phyloP scores from a whole-genome alignment of 2,113 vertebrate species.

The Etia nguti region DNA sequence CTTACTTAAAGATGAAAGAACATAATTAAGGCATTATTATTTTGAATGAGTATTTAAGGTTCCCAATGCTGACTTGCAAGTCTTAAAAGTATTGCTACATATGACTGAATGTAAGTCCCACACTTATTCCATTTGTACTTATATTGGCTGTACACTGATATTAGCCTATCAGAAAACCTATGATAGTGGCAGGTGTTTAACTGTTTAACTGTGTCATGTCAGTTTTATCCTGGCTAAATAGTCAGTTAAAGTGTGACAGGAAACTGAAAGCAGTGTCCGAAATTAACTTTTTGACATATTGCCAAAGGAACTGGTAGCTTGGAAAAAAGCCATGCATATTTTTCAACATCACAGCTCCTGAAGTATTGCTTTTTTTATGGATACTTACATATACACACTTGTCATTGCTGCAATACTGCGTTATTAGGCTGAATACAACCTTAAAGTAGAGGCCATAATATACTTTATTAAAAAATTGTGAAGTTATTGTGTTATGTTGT shows the following conservation, averaged over 20 bases:
- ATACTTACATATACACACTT: background rate
- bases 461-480: background rate
- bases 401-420: rapidly evolving
- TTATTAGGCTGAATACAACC: background rate
- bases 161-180: background rate
- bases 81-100: background rate
- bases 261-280: background rate
- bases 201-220: background rate
- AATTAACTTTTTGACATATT: background rate
- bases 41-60: background rate
- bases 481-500: background rate
- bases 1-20: background rate
- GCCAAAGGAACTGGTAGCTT: background rate
- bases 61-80: background rate
- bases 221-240: background rate
- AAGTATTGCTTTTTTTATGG: background rate
- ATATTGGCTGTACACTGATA: background rate
- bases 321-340: background rate
- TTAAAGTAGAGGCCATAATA: background rate
- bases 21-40: background rate
- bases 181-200: background rate
- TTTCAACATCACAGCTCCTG: background rate
- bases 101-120: background rate
- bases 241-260: background rate
- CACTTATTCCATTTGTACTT: background rate